A percentile compares a stretch with the other conserved stretches of the same genome.
Evolutionary conservation across 2,888 invertebrate species (phyloP).

Genomic region (Agriopis aurantiaria): DNA sequence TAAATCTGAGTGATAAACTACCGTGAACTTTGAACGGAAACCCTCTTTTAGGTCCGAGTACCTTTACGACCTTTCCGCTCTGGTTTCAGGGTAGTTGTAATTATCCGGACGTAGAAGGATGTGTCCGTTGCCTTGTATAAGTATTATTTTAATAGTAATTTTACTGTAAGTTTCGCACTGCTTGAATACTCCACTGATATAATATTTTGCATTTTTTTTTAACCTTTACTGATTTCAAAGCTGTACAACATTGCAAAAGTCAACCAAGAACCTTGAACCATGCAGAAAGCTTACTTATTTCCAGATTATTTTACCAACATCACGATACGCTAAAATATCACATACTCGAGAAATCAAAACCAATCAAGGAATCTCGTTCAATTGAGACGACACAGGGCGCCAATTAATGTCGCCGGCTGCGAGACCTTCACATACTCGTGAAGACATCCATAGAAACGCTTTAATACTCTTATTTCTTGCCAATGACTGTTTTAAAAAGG

Average conservation of each 20-base stretch:
- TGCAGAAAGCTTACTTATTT: too few species aligned
- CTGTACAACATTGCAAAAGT: neutral
- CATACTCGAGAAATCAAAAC: constrained; percentile 37
- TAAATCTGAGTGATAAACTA: constrained; percentile 26
- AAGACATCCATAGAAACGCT: constrained; percentile 41
- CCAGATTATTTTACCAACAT: constrained; percentile 10
- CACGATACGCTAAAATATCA: constrained; percentile 11
- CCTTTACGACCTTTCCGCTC: constrained; percentile 21
- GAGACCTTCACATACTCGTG: constrained; percentile 32
- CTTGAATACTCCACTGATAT: neutral
- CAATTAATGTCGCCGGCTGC: constrained; percentile 40
- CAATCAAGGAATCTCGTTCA: constrained; percentile 40
- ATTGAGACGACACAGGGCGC: constrained; percentile 43
- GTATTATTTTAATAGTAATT: neutral
- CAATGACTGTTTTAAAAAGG: too few species aligned
- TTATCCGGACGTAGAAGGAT: constrained; percentile 22
- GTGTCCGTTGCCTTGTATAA: constrained; percentile 7
- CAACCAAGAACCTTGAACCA: too few species aligned
- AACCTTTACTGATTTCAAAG: neutral
- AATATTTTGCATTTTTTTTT: neutral
- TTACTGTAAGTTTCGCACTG: neutral
- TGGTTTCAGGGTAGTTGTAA: constrained; percentile 24
- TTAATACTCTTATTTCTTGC: constrained; percentile 1
- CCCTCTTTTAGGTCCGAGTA: constrained; percentile 17
- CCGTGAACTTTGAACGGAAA: constrained; percentile 21